Percentiles rank a stretch among this genome's conserved stretches.
Evolutionary conservation across 2,888 invertebrate genomes (phyloP).

Genomic region (Lordiphosa andalusiaca): DNA sequence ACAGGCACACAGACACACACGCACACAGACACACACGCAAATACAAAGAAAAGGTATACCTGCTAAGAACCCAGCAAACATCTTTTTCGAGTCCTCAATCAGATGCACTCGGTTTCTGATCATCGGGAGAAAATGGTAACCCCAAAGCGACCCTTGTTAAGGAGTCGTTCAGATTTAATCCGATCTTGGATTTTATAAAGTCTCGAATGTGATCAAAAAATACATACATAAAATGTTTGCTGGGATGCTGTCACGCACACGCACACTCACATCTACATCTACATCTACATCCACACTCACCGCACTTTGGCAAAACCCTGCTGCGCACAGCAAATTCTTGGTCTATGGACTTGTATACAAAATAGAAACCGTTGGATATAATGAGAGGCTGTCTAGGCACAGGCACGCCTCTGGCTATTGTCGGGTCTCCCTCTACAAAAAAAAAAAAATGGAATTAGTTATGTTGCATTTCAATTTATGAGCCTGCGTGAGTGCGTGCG

Average conservation of each 20-base stretch:
- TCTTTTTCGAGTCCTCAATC: no score
- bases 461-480: slow-evolving; percentile 66
- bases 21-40: no score
- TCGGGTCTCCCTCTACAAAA: slow-evolving; percentile 32
- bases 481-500: not conserved
- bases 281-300: not conserved
- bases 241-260: slow-evolving; percentile 20
- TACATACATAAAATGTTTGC: no score
- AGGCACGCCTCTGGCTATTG: slow-evolving; percentile 20
- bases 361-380: slow-evolving; percentile 63
- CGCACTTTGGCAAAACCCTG: slow-evolving; percentile 22
- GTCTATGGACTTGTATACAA: slow-evolving; percentile 61
- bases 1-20: slow-evolving; percentile 10
- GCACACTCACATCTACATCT: not conserved
- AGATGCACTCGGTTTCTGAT: no score
- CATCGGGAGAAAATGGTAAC: no score
- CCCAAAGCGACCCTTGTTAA: no score
- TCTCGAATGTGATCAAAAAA: no score
- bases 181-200: no score
- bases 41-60: no score
- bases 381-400: slow-evolving; percentile 16
- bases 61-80: no score
- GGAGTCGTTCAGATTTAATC: no score
- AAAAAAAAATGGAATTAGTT: slow-evolving; percentile 27
- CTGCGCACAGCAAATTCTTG: slow-evolving; percentile 16